Conservation (phyloP, 2,888 invertebrate genomes). For the Oligia strigilis region DNA sequence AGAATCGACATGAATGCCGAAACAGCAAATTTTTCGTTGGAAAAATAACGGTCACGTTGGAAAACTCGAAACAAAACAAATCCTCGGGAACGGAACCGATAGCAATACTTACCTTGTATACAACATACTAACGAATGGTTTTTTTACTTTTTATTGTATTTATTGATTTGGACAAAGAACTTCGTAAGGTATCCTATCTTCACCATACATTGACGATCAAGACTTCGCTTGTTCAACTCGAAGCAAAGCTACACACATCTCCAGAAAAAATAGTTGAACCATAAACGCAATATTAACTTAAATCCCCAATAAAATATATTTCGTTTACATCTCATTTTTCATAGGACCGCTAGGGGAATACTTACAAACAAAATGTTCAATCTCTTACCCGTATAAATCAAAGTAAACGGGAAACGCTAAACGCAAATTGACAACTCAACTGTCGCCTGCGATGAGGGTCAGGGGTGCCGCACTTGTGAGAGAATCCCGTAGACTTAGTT, state of each 20-base stretch:
- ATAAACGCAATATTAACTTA: conserved; percentile 62
- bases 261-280: conserved; percentile 29
- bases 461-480: conserved; percentile 65
- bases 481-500: conserved; percentile 67
- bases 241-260: conserved; percentile 17
- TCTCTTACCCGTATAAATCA: conserved; percentile 79
- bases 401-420: conserved; percentile 74
- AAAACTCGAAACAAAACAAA: conserved; percentile 57
- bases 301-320: conserved; percentile 58
- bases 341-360: conserved; percentile 56
- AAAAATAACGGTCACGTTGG: conserved; percentile 50
- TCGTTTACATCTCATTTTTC: conserved; percentile 68
- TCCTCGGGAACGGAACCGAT: conserved; percentile 31
- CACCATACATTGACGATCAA: conserved; percentile 7
- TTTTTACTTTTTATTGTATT: conserved; percentile 16
- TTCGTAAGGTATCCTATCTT: conserved; percentile 18
- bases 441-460: conserved; percentile 78
- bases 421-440: conserved; percentile 82
- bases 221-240: conserved; percentile 25
- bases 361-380: conserved; percentile 72
- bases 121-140: conserved; percentile 5
- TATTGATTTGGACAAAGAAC: conserved; percentile 20
- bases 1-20: conserved; percentile 53
- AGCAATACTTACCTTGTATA: conserved; percentile 36
- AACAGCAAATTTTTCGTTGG: conserved; percentile 43